Evolutionary conservation across 2,888 invertebrate genomes (phyloP), one percentile per base, ranked within the genome.

Genomic region (Eretmocerus hayati): DNA sequence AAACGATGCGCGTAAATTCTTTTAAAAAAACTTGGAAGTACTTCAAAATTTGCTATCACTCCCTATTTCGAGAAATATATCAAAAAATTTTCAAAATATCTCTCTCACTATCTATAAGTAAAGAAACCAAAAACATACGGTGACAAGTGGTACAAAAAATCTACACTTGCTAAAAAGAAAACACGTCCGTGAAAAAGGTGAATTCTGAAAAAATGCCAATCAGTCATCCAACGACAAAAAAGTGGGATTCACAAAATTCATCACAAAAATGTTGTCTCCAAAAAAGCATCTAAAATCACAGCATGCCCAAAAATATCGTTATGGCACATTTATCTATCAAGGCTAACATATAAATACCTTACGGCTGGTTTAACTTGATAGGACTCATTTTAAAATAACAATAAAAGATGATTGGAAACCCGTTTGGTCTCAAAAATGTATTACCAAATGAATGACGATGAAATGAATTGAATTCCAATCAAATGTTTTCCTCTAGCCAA

Each of bases 131-230:
- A 49, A 53, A 52, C 46, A 46, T 9, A 26, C 26, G 6, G 26
- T 26, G 26, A 26, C 11, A 11, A 26, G 26, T 26, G 26, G 26
- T 26, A 26, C 26, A 35, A 41, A 38, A 46, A 48, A 48, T 32
- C 13, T 31, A 33, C 33, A 9, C 11, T 33, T 36, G 8, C 6
- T 18, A 38, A 38, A 22, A 40, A 16, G 26, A 38, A n/a, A 38
- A n/a, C 11, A 38, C 13, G 11, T 30, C 53, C 42, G 39, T 5
- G 44, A 44, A 52, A 50, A 31, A 47, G 53, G 32, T 54, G 48
- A 66, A 67, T 67, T 69, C 67, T 66, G 65, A 67, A 67, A n/a
- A 69, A 66, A 68, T 65, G 62, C 65, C 67, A 67, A 67, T 67
- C 57, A 55, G n/a, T 43, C n/a, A 56, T 33, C n/a, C n/a, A n/a